phyloP scores from a whole-genome alignment of 1,140 invertebrate genomes.

The Orius laevigatus region DNA sequence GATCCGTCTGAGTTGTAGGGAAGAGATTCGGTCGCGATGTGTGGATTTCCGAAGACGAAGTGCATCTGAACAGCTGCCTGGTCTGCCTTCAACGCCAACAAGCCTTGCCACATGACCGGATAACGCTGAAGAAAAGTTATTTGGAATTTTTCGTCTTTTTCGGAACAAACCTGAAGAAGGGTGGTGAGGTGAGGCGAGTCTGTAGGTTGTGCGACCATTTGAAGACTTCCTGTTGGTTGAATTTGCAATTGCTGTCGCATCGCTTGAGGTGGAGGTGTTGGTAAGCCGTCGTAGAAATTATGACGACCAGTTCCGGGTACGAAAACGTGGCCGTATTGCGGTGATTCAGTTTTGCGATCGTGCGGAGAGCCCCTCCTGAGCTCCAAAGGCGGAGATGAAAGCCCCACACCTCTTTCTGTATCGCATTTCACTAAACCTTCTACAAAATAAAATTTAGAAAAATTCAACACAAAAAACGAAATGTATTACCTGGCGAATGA shows the following conservation, averaged over 20 bases:
- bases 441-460: background rate
- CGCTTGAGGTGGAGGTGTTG: constrained; percentile 37
- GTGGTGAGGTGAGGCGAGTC: constrained; percentile 38
- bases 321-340: constrained; percentile 52
- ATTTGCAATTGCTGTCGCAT: constrained; percentile 19
- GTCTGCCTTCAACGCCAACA: constrained; percentile 88
- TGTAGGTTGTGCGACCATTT: constrained; percentile 31
- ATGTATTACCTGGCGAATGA: constrained; percentile 26
- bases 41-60: constrained; percentile 84
- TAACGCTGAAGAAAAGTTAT: constrained; percentile 65
- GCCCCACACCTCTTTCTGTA: too few species aligned
- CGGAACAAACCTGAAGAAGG: too few species aligned
- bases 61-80: constrained; percentile 95
- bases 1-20: constrained; percentile 61
- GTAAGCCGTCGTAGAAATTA: constrained; percentile 39
- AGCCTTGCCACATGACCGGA: constrained; percentile 91
- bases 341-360: constrained; percentile 58
- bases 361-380: constrained; percentile 44
- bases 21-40: constrained; percentile 65
- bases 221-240: constrained; percentile 31
- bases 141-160: too few species aligned
- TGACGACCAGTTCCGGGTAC: constrained; percentile 26
- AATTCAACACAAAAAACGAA: too few species aligned
- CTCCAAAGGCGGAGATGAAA: constrained; percentile 42
- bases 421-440: too few species aligned